Base-by-base conservation (phyloP, 2,888 invertebrate species). In the Neoitamus cyanurus region DNA sequence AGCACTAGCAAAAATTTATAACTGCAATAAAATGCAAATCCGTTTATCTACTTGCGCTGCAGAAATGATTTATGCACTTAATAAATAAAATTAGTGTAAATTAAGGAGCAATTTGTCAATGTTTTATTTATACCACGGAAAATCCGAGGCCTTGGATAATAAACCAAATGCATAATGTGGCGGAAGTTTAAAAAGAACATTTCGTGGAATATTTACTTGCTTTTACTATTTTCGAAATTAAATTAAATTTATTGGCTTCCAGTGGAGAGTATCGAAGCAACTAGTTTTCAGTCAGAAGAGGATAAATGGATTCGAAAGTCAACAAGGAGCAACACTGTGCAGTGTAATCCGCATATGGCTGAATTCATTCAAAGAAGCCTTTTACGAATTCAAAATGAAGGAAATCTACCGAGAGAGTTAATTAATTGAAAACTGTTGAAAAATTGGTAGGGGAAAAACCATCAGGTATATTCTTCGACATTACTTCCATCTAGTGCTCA, bases 21-120 rank as follows among this genome's bases (percentile, higher is more conserved):
- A 31, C 58, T 28, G 78, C 58, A 78, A 78, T 78, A 78, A 78
- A 78, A 78, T 48, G 78, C 48, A 58, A 78, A 48, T 78, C 42
- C 30, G 48, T 30, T 78, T 42, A 77, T 48, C 31, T 78, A 13
- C n/a, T 28, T 28, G 31, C n/a, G 20, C 9, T 78, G 30, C 13
- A 37, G 7, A 31, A 46, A 78, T 78, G 78, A 78, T 78, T 78
- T 48, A 78, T 78, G 31, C 28, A 15, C 48, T 78, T 30, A 58
- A 48, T 78, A 78, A 78, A 78, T 48, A 78, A 78, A 31, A 48
- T 78, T 6, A 31, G n/a, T 20, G 31, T 78, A 20, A 9, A 30
- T 58, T 78, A 78, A 78, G 78, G 13, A 78, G 75, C 34, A 48
- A 58, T 58, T 78, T 48, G 58, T 78, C 46, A 78, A 58, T 30